These are phyloP conservation scores for Bactericera cockerelli DNA, from an alignment of 1,140 invertebrate species.

Conservation along the genomic window DNA sequence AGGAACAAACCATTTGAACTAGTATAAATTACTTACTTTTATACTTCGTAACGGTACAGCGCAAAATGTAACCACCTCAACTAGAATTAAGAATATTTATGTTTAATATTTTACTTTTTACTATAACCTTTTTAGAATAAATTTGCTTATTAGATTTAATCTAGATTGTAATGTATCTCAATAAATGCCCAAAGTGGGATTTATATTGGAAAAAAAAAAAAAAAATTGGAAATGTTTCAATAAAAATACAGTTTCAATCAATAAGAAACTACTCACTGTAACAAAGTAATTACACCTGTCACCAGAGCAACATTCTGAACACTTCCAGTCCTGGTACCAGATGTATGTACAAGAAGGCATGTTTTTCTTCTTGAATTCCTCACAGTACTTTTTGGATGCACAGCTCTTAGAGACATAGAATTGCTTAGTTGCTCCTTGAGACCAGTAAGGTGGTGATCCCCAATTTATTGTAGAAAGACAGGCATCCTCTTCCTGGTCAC, in stretches of 20 bases:
- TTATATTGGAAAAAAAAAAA: background rate
- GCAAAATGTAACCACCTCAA: too few relatives aligned
- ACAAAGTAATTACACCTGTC: conserved; percentile 95
- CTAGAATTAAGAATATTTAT: too few relatives aligned
- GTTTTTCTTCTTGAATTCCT: conserved; percentile 42
- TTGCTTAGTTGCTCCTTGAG: conserved; percentile 79
- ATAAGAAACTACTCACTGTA: conserved; percentile 34
- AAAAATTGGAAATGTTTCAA: too few relatives aligned
- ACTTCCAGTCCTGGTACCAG: conserved; percentile 96
- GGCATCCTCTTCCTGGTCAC: conserved; percentile 68
- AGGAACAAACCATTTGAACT: too few relatives aligned
- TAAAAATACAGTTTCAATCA: too few relatives aligned
- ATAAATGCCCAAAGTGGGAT: too few relatives aligned
- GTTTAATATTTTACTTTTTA: too few relatives aligned
- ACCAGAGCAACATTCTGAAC: conserved; percentile 90
- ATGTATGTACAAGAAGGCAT: conserved; percentile 79
- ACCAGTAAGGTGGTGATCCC: conserved; percentile 90
- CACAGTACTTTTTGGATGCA: conserved; percentile 64
- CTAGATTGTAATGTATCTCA: too few relatives aligned
- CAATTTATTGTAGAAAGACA: conserved; percentile 79
- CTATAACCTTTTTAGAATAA: too few relatives aligned
- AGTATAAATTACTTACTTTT: too few relatives aligned
- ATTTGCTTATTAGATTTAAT: too few relatives aligned
- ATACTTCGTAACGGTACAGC: too few relatives aligned
- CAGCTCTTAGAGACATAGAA: conserved; percentile 88